Evolutionary conservation across 53 echinoderm and acorn worm species (phyloP), one percentile per base, ranked within the genome.

Genomic region (Paelopatides confundens): DNA sequence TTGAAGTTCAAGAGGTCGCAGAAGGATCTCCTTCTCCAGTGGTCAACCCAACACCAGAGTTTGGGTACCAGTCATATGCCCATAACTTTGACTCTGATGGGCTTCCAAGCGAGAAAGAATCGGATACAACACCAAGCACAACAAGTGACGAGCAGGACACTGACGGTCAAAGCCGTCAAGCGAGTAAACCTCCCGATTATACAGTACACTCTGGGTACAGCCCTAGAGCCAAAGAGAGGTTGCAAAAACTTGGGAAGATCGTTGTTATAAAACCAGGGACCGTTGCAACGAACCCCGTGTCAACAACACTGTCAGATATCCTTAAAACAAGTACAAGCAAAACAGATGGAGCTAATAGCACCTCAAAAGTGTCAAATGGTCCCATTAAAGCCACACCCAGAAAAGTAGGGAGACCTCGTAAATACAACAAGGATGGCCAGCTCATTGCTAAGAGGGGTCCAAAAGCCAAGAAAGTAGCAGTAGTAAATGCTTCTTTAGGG

Each of bases 71-170:
- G 78, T 96, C 99, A 9, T 99, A 99, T 74, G 95, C 99, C 1
- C 99, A 99, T 39, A 99, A 96, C 88, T 96, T 99, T 94, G 99
- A 95, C 62, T 94, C 95, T 3, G 99, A 99, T 92, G 99, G 95
- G 36, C 86, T 96, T 36, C 89, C 91, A 38, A 90, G 90, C 65
- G 94, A 99, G 76, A 99, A 99, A 62, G 99, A 96, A 69, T 92
- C 91, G 5, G 99, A 99, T 65, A 89, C 69, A 38, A 89, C 93
- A 3, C 89, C 95, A 43, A 98, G 92, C 77, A 71, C 89, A 0
- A 94, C 94, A 10, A 91, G 94, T 36, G 99, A 99, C 85, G 99
- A 99, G 67, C 99, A 87, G 83, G 99, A 99, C 43, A 86, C 82
- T 6, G 99, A 99, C 13, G 79, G 76, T 3, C 65, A 52, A 68